These are phyloP conservation scores for Brachystomella parvula DNA, from an alignment of 1,140 invertebrate species.

Conservation along the genomic window DNA sequence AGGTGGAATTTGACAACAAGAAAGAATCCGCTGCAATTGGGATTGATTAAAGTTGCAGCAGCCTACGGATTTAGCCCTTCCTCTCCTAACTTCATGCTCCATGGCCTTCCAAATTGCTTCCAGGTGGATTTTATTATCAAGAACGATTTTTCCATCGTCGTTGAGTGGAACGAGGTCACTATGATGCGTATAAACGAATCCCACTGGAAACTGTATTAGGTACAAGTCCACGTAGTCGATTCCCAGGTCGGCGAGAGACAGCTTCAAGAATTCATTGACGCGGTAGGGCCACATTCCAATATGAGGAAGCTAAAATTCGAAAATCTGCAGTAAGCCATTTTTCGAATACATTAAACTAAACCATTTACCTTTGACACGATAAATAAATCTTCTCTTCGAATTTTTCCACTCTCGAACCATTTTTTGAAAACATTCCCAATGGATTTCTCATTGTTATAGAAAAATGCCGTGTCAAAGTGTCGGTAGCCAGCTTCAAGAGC, in stretches of 20 bases:
- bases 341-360: not conserved
- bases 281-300: constrained; percentile 49
- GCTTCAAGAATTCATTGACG: constrained; percentile 62
- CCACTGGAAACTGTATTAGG: constrained; percentile 44
- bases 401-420: constrained; percentile 39
- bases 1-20: constrained; percentile 57
- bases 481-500: constrained; percentile 42
- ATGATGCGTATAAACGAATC: constrained; percentile 38
- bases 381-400: constrained; percentile 44
- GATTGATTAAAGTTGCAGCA: constrained; percentile 52
- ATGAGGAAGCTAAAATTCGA: constrained; percentile 38
- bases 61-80: constrained; percentile 54
- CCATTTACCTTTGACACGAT: constrained; percentile 42
- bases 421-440: constrained; percentile 41
- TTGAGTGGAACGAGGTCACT: constrained; percentile 24
- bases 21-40: constrained; percentile 46
- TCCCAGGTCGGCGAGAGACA: constrained; percentile 63
- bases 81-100: constrained; percentile 40
- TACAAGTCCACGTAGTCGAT: constrained; percentile 74
- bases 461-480: constrained; percentile 11
- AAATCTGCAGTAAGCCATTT: not conserved
- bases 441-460: not conserved
- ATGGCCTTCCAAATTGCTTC: constrained; percentile 60
- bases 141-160: constrained; percentile 44
- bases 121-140: constrained; percentile 61